Base-by-base conservation (phyloP, 2,888 invertebrate species). In the Orthosia gracilis region DNA sequence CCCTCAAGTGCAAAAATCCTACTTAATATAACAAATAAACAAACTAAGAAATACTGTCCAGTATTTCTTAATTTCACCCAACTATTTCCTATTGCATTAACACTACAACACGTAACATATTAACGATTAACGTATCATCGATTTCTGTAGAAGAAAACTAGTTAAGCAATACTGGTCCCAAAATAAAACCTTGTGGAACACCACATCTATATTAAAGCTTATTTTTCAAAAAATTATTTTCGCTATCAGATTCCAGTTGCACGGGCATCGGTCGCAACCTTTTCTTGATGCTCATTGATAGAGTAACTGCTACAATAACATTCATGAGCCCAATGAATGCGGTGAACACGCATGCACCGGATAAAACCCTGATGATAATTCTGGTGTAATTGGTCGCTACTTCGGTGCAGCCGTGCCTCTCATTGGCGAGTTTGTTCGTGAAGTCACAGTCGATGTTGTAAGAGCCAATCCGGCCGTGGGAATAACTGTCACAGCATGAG, bases 401-500 rank as follows among this genome's bases (percentile, higher is more conserved):
- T 4, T 93, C 91, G 0, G 94, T 90, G 63, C 96, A 96, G 0
- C 96, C 96, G 81, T 95, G 92, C 59, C 96, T 89, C 62, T 96
- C 95, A 78, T 96, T 96, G 9, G 96, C 95, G 40, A 94, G 77
- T 79, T 95, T 95, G 82, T 96, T 95, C 0, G 95, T 92, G 31
- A 95, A 93, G 69, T 94, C 93, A 55, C 96, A 96, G 69, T 95
- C 94, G 52, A 94, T 92, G 2, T 90, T 83, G 73, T n/a, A n/a
- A n/a, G n/a, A n/a, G n/a, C 94, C 94, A 40, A 94, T 86, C 89
- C 94, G 94, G 0, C 94, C 93, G 77, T 94, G 94, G 87, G 93
- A 94, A 84, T 94, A 94, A 0, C 92, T 92, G 50, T 96, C 96
- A 78, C 96, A 96, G 88, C 96, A 96, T 0, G 96, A 95, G 55